These are phyloP conservation scores for Aviceda subcristata DNA, from an alignment of 2,113 vertebrate genomes.

Conservation along the genomic window DNA sequence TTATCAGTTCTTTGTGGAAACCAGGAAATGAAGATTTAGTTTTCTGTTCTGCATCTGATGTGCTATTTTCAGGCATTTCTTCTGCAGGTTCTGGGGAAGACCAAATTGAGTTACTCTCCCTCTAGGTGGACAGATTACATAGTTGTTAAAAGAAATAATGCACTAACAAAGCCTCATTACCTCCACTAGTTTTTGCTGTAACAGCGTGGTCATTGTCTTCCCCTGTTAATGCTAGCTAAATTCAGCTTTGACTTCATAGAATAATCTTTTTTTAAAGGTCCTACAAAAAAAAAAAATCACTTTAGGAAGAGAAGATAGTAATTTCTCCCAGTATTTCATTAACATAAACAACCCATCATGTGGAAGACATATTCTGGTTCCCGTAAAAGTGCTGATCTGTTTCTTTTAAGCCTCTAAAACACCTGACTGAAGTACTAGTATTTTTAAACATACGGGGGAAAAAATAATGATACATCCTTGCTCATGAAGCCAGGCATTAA, in stretches of 20 bases:
- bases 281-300: not conserved
- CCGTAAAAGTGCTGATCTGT: not conserved
- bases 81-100: not conserved
- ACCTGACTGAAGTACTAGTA: not conserved
- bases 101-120: not conserved
- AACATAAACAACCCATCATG: not conserved
- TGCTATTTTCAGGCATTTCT: not conserved
- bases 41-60: not conserved
- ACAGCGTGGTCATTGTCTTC: not conserved
- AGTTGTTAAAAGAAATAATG: slow-evolving; percentile 2
- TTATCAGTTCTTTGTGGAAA: not conserved
- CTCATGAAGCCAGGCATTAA: not conserved
- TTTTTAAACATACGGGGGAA: not conserved
- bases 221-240: not conserved
- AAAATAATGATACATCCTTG: not conserved
- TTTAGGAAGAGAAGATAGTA: not conserved
- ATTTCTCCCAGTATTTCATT: not conserved
- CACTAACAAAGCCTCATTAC: not conserved
- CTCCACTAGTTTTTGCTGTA: not conserved
- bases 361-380: not conserved
- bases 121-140: not conserved
- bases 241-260: not conserved
- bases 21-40: not conserved
- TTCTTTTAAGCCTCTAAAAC: not conserved
- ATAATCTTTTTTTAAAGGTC: not conserved